Conservation (phyloP, 2,797 vertebrate species). For the Rhynchonycteris naso region DNA sequence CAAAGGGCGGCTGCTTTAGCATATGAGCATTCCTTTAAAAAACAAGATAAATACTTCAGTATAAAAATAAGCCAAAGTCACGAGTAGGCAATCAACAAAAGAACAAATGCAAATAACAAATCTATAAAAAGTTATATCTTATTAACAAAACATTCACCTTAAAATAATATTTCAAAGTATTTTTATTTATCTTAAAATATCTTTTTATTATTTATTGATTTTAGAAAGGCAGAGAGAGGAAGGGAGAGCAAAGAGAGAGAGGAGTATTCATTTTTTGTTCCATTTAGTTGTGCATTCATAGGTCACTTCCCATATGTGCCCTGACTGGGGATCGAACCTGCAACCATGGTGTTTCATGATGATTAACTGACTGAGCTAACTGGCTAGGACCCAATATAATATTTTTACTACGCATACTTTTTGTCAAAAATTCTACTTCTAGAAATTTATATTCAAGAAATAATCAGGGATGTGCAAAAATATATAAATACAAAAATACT, state of each 20-base stretch:
- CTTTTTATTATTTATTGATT: no score
- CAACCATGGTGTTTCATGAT: no score
- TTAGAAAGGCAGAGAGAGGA: no score
- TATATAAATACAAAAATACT: slow-evolving; percentile 23
- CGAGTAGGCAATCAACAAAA: background rate
- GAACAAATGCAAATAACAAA: slow-evolving; percentile 34
- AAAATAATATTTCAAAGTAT: background rate
- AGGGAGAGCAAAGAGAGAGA: no score
- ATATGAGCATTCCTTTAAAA: background rate
- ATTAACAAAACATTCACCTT: slow-evolving; percentile 47
- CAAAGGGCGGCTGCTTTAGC: background rate
- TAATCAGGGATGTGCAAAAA: slow-evolving; percentile 16
- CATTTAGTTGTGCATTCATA: no score
- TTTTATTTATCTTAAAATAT: no score
- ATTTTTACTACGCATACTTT: background rate
- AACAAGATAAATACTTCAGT: background rate
- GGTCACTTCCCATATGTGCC: no score
- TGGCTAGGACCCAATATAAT: no score
- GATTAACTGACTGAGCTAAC: no score
- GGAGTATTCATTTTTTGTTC: no score
- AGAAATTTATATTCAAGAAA: slow-evolving; percentile 20
- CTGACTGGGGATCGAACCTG: no score
- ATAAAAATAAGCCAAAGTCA: slow-evolving; percentile 44
- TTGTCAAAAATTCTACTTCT: slow-evolving; percentile 17
- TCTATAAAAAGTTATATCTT: background rate